phyloP scores from a whole-genome alignment of 2,797 vertebrate species.

The Parambassis ranga region DNA sequence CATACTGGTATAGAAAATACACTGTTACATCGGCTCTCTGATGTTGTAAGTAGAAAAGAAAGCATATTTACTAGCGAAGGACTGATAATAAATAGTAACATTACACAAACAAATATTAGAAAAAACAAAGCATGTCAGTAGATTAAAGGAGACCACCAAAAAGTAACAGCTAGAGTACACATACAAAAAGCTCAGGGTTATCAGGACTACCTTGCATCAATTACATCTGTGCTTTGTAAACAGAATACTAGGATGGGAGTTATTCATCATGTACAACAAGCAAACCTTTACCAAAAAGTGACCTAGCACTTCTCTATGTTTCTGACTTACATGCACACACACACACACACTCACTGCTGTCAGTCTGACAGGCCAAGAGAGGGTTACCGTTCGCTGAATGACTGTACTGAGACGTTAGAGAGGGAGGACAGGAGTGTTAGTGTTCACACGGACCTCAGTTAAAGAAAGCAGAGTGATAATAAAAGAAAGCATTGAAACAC shows the following conservation, averaged over 20 bases:
- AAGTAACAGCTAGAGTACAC: conserved; percentile 62
- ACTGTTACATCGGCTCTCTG: conserved; percentile 45
- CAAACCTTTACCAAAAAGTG: conserved; percentile 42
- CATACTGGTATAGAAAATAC: conserved; percentile 62
- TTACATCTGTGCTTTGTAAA: conserved; percentile 71
- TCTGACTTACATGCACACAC: conserved; percentile 52
- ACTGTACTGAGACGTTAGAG: conserved; percentile 22
- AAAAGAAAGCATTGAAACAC: conserved; percentile 43
- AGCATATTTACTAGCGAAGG: conserved; percentile 67
- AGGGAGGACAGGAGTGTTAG: conserved; percentile 54
- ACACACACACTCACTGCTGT: conserved; percentile 45
- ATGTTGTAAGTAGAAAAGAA: conserved; percentile 57
- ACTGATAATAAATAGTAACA: conserved; percentile 78
- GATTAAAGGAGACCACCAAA: conserved; percentile 50
- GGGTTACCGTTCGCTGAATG: conserved; percentile 30
- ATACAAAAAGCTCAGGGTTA: conserved; percentile 57
- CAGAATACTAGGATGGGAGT: conserved; percentile 58
- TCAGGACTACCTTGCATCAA: conserved; percentile 56
- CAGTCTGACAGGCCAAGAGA: conserved; percentile 26
- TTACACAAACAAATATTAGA: conserved; percentile 72
- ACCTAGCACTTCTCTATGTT: conserved; percentile 45
- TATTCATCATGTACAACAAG: conserved; percentile 45
- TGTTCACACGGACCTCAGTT: conserved; percentile 70
- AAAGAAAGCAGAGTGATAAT: conserved; percentile 29
- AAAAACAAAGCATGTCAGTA: conserved; percentile 64